Percentiles rank a stretch among this genome's conserved stretches.
phyloP scores from a whole-genome alignment of 2,113 vertebrate genomes.

The Festucalex cinctus region DNA sequence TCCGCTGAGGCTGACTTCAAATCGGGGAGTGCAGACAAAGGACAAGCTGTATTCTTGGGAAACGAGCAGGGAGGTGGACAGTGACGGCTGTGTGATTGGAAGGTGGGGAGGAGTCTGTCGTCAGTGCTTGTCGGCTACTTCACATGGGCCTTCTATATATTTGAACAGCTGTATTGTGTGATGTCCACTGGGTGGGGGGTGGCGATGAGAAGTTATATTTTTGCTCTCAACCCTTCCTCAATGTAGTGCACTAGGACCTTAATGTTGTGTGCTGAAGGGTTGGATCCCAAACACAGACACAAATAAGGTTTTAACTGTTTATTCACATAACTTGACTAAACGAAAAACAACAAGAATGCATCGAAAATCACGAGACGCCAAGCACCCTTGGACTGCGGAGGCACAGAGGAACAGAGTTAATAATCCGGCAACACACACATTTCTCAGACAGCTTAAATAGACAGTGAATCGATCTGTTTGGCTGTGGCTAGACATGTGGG shows the following conservation, averaged over 20 bases:
- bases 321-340: too few species aligned
- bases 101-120: background rate
- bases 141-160: constrained; percentile 46
- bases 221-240: background rate
- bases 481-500: too few species aligned
- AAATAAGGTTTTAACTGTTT: too few species aligned
- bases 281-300: too few species aligned
- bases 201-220: constrained; percentile 27
- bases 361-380: too few species aligned
- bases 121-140: constrained; percentile 24
- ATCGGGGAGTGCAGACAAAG: constrained; percentile 23
- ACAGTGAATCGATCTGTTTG: too few species aligned
- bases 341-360: too few species aligned
- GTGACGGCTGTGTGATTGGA: constrained; percentile 8
- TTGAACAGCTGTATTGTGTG: constrained; percentile 56
- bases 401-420: too few species aligned
- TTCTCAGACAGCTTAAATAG: too few species aligned
- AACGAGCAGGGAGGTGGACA: constrained; percentile 32
- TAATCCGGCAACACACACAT: too few species aligned
- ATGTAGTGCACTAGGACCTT: constrained; percentile 18
- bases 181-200: constrained; percentile 26
- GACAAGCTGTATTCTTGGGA: constrained; percentile 33
- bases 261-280: too few species aligned
- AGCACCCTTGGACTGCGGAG: too few species aligned
- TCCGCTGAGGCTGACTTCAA: constrained; percentile 42